Evolutionary conservation across 2,113 vertebrate genomes (phyloP).

Genomic region (Danio rerio): GRCz12tu NC_133196.1:39445501-39446000

Average conservation of each 20-base stretch:
- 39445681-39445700: not conserved
- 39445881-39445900: slow-evolving; percentile 47
- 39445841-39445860: slow-evolving; percentile 27
- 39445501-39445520: too few species aligned
- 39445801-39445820: slow-evolving; percentile 17
- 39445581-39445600: not conserved
- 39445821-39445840: slow-evolving; percentile 44
- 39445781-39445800: slow-evolving; percentile 58
- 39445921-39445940: slow-evolving; percentile 54
- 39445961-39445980: slow-evolving; percentile 51
- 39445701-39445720: slow-evolving; percentile 3
- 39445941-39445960: slow-evolving; percentile 42
- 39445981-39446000: slow-evolving; percentile 16
- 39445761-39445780: slow-evolving; percentile 7
- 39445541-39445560: not conserved
- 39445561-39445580: not conserved
- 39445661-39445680: not conserved
- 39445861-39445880: slow-evolving; percentile 20
- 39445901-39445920: slow-evolving; percentile 61
- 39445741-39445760: not conserved
- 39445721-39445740: not conserved
- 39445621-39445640: slow-evolving; percentile 20
- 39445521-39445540: not conserved
- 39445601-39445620: not conserved
- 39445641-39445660: slow-evolving; percentile 1